A percentile compares a stretch with the other conserved stretches of the same genome.
phyloP scores from a whole-genome alignment of 1,140 invertebrate species.

The Drosophila nannoptera region DNA sequence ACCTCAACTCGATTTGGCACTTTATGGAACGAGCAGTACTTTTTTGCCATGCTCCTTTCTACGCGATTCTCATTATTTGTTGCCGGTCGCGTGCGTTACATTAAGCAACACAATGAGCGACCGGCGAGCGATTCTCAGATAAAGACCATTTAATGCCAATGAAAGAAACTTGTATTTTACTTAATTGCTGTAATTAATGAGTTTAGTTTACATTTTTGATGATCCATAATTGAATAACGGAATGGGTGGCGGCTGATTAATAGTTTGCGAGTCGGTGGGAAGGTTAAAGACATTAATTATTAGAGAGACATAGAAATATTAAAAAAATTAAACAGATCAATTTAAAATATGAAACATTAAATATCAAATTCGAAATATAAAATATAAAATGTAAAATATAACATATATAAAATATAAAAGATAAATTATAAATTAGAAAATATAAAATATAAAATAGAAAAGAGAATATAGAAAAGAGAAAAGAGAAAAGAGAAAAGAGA shows the following conservation, averaged over 20 bases:
- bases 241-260: constrained; percentile 40
- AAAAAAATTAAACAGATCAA: too few relatives aligned
- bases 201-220: constrained; percentile 57
- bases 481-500: too few relatives aligned
- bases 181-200: constrained; percentile 74
- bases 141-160: constrained; percentile 41
- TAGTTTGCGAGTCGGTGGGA: constrained; percentile 2
- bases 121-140: constrained; percentile 49
- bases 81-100: constrained; percentile 59
- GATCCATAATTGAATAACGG: constrained; percentile 25
- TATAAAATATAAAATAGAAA: too few relatives aligned
- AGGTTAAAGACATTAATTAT: too few relatives aligned
- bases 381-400: too few relatives aligned
- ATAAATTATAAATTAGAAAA: too few relatives aligned
- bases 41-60: constrained; percentile 18
- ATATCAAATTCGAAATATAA: too few relatives aligned
- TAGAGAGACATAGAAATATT: too few relatives aligned
- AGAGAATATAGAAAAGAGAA: too few relatives aligned
- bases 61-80: constrained; percentile 19
- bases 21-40: constrained; percentile 22
- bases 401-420: too few relatives aligned
- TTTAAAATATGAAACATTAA: too few relatives aligned
- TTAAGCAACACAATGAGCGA: constrained; percentile 28
- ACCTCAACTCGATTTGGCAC: constrained; percentile 21
- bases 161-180: constrained; percentile 40